Evolutionary conservation across 2,888 invertebrate species (phyloP).

Genomic region (Nephrotoma appendiculata): DNA sequence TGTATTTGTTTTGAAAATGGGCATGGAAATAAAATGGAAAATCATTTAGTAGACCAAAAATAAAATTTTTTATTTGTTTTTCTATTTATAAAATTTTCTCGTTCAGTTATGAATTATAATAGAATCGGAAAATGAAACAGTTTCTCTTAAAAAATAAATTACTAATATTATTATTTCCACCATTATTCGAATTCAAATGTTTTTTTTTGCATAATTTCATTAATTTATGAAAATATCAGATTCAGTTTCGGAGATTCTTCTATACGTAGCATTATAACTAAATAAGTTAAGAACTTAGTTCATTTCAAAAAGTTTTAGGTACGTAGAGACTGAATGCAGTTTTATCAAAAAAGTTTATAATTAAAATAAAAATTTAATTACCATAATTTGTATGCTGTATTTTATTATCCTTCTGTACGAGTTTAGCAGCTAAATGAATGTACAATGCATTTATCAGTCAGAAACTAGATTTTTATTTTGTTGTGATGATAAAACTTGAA

Average conservation of each 20-base stretch:
- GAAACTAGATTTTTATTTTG: background rate
- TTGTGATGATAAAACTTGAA: no score
- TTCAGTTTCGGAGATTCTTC: background rate
- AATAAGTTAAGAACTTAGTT: background rate
- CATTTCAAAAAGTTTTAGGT: background rate
- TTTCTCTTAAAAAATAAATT: background rate
- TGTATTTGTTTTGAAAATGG: background rate
- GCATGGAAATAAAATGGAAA: background rate
- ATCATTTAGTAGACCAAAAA: background rate
- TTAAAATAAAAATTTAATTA: background rate
- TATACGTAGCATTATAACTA: background rate
- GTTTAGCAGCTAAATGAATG: background rate
- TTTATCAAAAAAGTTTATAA: background rate
- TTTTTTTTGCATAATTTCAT: background rate
- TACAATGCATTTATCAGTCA: background rate
- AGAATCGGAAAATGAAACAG: background rate
- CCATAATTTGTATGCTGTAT: background rate
- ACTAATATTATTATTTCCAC: background rate
- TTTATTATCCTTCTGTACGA: background rate
- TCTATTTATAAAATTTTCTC: no score
- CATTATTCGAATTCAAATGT: background rate
- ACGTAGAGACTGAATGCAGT: background rate
- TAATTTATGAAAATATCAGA: background rate
- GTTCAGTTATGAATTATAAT: background rate
- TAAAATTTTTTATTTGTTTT: background rate